Evolutionary conservation across 2,888 invertebrate genomes (phyloP).

Genomic region (Syritta pipiens): DNA sequence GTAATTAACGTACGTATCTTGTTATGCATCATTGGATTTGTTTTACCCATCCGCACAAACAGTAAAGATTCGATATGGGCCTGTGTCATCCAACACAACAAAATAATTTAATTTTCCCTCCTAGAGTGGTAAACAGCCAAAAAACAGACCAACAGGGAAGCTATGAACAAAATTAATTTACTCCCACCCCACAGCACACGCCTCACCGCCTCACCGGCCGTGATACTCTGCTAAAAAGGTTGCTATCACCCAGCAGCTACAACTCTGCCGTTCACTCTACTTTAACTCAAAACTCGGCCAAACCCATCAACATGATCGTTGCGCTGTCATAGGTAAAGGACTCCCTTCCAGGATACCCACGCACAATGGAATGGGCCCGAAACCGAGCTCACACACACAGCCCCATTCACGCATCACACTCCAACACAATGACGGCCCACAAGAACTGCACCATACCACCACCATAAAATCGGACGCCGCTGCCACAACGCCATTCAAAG

Average conservation of each 20-base stretch:
- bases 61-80: constrained; percentile 1
- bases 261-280: constrained; percentile 48
- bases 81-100: constrained; percentile 2
- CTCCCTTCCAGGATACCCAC: constrained; percentile 49
- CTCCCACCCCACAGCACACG: too few species aligned
- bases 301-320: constrained; percentile 70
- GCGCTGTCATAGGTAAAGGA: constrained; percentile 56
- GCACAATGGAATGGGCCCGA: constrained; percentile 44
- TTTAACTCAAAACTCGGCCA: constrained; percentile 70
- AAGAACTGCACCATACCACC: constrained; percentile 60
- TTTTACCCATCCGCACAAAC: constrained; percentile 44
- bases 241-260: constrained; percentile 25
- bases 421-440: constrained; percentile 59
- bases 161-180: constrained; percentile 53
- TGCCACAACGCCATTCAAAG: constrained; percentile 1
- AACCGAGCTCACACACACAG: constrained; percentile 59
- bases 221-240: constrained; percentile 35
- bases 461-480: constrained; percentile 12
- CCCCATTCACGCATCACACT: constrained; percentile 66
- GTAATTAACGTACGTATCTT: constrained; percentile 48
- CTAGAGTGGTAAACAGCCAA: constrained; percentile 10
- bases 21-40: constrained; percentile 41
- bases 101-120: constrained; percentile 53
- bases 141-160: constrained; percentile 2
- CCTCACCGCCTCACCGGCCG: constrained; percentile 12